Evolutionary conservation across 2,113 vertebrate species (phyloP), one percentile per base, ranked within the genome.

Genomic region (Garra rufa): DNA sequence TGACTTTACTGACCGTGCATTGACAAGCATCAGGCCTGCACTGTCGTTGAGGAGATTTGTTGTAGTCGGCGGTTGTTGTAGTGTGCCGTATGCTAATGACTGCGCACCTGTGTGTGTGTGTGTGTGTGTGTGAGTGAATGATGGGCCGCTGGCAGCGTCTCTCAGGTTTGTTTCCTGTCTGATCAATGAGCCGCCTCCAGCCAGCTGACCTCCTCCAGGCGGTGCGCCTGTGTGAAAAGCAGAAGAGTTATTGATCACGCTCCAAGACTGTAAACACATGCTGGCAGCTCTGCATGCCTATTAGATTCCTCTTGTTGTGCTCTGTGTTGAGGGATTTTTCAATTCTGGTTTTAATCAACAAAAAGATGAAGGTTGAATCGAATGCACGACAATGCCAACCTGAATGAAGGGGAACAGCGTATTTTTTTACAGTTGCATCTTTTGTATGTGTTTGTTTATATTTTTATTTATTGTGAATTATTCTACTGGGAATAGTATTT

Each of bases 141-240:
- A 21, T 14, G 59, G 24, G 41, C 44, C 2, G 57, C 55, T 80
- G 83, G 76, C 76, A 70, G 52, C 28, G 19, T 24, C 48, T 63
- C 83, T 87, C 83, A 82, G 80, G 43, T 84, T 81, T 76, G 84
- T 82, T 57, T 87, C 79, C 48, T 30, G 28, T 73, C 75, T 82
- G 84, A 82, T 85, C 55, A 86, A 65, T 81, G 77, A 55, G 48
- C 41, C 9, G 55, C 84, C 82, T 80, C 61, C 77, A 88, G 87
- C 61, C 76, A 81, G 50, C 48, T 86, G 82, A 82, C 87, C 82
- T 82, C 87, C 57, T 75, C 67, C 57, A 41, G 70, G 71, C 77
- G 21, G 82, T 28, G 65, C 81, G 28, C 61, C 79, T 52, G 67
- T 1, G 21, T 71, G 28, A 7, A 30, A 26, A 75, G 59, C 71